phyloP scores from a whole-genome alignment of 2,888 invertebrate genomes.

The Proisotoma minuta region DNA sequence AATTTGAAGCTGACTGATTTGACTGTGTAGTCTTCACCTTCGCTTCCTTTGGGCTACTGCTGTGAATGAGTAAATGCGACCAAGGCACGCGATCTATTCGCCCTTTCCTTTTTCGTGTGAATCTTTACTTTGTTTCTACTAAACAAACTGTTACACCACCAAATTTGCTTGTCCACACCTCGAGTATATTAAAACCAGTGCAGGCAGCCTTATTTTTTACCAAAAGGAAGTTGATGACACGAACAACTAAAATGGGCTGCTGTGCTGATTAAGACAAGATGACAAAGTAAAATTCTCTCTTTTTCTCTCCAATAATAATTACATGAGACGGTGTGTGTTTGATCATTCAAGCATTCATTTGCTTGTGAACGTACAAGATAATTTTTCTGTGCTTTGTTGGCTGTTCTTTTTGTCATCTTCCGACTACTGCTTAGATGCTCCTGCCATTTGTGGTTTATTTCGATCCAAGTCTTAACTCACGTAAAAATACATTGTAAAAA shows the following conservation, averaged over 20 bases:
- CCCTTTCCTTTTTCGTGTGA: background rate
- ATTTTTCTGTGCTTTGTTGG: background rate
- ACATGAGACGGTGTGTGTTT: constrained; percentile 10
- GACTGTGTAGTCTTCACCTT: constrained; percentile 1
- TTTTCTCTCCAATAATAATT: too few relatives aligned
- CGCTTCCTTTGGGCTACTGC: constrained; percentile 14
- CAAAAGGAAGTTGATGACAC: constrained; percentile 8
- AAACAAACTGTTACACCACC: background rate
- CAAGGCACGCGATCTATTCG: constrained; percentile 21
- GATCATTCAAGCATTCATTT: constrained; percentile 17
- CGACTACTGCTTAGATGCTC: too few relatives aligned
- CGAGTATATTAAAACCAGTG: background rate
- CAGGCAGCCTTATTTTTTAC: background rate
- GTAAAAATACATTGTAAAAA: too few relatives aligned
- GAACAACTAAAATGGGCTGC: too few relatives aligned
- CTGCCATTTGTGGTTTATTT: too few relatives aligned
- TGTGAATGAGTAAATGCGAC: constrained; percentile 30
- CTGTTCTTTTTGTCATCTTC: too few relatives aligned
- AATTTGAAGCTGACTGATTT: too few relatives aligned
- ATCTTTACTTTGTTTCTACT: constrained; percentile 3
- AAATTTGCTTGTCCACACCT: too few relatives aligned
- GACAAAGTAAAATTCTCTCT: background rate
- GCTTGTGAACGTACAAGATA: background rate
- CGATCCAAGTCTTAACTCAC: too few relatives aligned
- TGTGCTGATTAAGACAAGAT: background rate